These are phyloP conservation scores for Cacatua alba DNA, from an alignment of 2,113 vertebrate genomes.

Conservation along the genomic window DNA sequence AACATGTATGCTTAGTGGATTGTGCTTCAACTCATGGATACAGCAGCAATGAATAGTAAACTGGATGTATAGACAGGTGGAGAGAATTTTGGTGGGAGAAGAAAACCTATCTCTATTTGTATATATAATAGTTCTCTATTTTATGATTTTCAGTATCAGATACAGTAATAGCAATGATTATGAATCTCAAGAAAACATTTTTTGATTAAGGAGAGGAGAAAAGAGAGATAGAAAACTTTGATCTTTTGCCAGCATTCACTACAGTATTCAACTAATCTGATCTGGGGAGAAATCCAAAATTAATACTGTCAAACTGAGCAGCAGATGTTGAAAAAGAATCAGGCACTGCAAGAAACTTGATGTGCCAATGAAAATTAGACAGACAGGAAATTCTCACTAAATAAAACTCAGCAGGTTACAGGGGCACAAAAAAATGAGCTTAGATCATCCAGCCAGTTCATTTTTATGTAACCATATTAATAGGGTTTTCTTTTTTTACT, in stretches of 20 bases:
- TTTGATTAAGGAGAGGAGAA: slow-evolving; percentile 16
- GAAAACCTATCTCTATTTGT: not conserved
- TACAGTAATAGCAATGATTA: not conserved
- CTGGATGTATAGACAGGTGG: not conserved
- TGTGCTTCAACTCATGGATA: not conserved
- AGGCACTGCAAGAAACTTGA: slow-evolving; percentile 51
- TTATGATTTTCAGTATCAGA: not conserved
- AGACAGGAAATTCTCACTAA: slow-evolving; percentile 50
- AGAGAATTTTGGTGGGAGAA: not conserved
- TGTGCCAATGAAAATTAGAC: slow-evolving; percentile 64
- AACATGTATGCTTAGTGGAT: not conserved
- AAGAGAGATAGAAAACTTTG: slow-evolving; percentile 17
- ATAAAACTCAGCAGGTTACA: slow-evolving; percentile 44
- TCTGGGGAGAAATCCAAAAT: slow-evolving; percentile 70
- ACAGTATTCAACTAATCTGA: slow-evolving; percentile 48
- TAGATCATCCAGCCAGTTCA: not conserved
- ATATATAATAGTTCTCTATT: not conserved
- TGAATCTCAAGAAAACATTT: slow-evolving; percentile 39
- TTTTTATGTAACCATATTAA: not conserved
- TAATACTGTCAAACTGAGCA: slow-evolving; percentile 67
- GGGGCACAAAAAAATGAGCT: not conserved
- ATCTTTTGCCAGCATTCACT: slow-evolving; percentile 41
- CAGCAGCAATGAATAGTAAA: not conserved
- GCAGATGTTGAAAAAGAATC: slow-evolving; percentile 67
- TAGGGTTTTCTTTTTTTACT: not conserved